These are phyloP conservation scores for Gavialis gangeticus DNA, from an alignment of 2,113 vertebrate genomes.

Conservation along the genomic window DNA sequence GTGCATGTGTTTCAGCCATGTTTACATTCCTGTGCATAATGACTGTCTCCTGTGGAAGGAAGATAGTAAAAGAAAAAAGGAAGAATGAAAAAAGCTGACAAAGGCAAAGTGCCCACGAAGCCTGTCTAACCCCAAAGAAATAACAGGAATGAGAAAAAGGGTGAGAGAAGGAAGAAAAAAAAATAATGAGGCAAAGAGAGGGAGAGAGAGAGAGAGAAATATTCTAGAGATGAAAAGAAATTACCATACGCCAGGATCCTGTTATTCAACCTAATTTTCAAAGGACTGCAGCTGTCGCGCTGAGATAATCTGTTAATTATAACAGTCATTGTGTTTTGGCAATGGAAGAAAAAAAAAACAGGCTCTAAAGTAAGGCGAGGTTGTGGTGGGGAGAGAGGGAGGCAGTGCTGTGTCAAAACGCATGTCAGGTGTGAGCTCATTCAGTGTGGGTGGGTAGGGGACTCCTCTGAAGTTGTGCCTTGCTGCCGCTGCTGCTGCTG, in stretches of 20 bases:
- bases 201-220: conserved; percentile 56
- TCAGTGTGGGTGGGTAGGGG: conserved; percentile 39
- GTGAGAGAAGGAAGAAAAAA: conserved; percentile 41
- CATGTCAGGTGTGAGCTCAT: conserved; percentile 47
- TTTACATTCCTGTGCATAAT: neutral
- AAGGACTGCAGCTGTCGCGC: conserved; percentile 85
- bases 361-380: conserved; percentile 75
- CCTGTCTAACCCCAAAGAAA: conserved; percentile 20
- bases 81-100: neutral
- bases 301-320: conserved; percentile 90
- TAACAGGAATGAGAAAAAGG: conserved; percentile 45
- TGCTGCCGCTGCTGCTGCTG: neutral
- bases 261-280: conserved; percentile 88
- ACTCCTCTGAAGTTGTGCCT: neutral
- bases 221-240: conserved; percentile 81
- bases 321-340: conserved; percentile 84
- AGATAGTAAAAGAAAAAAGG: conserved; percentile 55
- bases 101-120: conserved; percentile 29
- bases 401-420: conserved; percentile 60
- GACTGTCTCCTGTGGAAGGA: neutral
- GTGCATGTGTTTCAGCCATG: accelerated
- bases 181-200: conserved; percentile 70
- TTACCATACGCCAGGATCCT: conserved; percentile 83
- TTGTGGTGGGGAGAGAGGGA: conserved; percentile 54
- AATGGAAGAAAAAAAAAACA: conserved; percentile 77